phyloP scores from a whole-genome alignment of 2,797 vertebrate species.

The Hephaestus fuliginosus region DNA sequence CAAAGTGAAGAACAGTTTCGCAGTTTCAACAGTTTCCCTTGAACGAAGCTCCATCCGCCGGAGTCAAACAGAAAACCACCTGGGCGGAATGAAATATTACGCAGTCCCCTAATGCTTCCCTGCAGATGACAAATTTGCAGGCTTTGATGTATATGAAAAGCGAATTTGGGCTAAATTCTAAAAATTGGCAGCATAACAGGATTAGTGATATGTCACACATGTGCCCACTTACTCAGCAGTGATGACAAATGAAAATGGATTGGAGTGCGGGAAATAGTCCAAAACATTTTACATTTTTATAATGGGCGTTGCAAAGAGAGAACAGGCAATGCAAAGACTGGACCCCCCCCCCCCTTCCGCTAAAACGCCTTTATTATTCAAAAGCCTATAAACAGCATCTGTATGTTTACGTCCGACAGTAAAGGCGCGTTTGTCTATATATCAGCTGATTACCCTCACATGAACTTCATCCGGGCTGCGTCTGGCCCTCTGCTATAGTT shows the following conservation, averaged over 20 bases:
- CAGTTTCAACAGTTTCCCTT: not conserved
- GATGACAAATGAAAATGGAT: conserved; percentile 70
- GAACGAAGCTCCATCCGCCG: not conserved
- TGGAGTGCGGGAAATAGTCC: conserved; percentile 65
- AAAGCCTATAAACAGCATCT: conserved; percentile 46
- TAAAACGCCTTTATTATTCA: conserved; percentile 42
- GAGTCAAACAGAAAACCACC: conserved; percentile 27
- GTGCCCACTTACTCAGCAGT: conserved; percentile 52
- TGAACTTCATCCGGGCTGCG: not conserved
- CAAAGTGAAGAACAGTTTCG: not conserved
- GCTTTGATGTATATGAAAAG: conserved; percentile 46
- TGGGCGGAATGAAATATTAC: conserved; percentile 44
- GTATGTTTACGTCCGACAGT: conserved; percentile 34
- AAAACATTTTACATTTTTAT: conserved; percentile 48
- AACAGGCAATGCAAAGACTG: conserved; percentile 22
- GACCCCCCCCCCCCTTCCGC: conserved; percentile 17
- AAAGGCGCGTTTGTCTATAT: conserved; percentile 1
- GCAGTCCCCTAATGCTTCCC: conserved; percentile 36
- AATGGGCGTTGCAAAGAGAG: conserved; percentile 44
- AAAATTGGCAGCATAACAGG: conserved; percentile 38
- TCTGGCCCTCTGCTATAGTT: no score
- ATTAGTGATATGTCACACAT: conserved; percentile 57
- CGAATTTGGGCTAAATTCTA: conserved; percentile 41
- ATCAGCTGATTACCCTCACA: conserved; percentile 22
- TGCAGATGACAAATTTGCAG: conserved; percentile 38